Conservation (phyloP, 1,140 invertebrate species). For the Ladona fulva region DNA sequence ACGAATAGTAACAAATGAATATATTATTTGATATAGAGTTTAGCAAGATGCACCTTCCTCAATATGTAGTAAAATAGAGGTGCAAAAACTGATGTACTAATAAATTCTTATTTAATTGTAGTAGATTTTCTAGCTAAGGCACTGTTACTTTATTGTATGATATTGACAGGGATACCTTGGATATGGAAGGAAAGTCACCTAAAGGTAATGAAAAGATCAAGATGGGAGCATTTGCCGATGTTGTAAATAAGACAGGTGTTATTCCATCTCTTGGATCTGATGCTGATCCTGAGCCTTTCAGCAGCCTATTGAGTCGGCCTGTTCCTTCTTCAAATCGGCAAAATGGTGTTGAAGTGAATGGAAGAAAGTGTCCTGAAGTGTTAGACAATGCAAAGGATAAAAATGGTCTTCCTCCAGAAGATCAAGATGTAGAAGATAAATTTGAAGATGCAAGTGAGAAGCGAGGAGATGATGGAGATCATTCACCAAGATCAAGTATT, state of each 20-base stretch:
- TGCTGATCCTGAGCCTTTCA: slow-evolving; percentile 53
- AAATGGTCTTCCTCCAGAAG: neutral
- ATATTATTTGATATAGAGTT: no score
- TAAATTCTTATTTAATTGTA: no score
- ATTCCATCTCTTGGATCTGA: slow-evolving; percentile 41
- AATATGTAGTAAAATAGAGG: no score
- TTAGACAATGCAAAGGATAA: neutral
- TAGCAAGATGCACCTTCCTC: no score
- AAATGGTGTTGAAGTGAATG: neutral
- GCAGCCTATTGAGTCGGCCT: slow-evolving; percentile 43
- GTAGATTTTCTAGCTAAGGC: slow-evolving; percentile 16
- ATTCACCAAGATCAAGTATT: slow-evolving; percentile 40
- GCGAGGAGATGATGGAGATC: slow-evolving; percentile 27
- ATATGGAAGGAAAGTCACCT: slow-evolving; percentile 39
- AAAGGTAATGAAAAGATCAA: slow-evolving; percentile 55
- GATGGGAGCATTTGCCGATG: slow-evolving; percentile 60
- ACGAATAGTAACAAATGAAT: no score
- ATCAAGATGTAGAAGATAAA: neutral
- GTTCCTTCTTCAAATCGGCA: slow-evolving; percentile 3
- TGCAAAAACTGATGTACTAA: no score
- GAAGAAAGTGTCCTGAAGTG: neutral
- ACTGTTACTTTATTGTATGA: slow-evolving; percentile 16
- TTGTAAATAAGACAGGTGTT: slow-evolving; percentile 31
- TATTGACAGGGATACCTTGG: slow-evolving; percentile 21
- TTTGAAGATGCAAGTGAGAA: neutral